Evolutionary conservation across 1,140 invertebrate genomes (phyloP).

Genomic region (Anthonomus grandis): DNA sequence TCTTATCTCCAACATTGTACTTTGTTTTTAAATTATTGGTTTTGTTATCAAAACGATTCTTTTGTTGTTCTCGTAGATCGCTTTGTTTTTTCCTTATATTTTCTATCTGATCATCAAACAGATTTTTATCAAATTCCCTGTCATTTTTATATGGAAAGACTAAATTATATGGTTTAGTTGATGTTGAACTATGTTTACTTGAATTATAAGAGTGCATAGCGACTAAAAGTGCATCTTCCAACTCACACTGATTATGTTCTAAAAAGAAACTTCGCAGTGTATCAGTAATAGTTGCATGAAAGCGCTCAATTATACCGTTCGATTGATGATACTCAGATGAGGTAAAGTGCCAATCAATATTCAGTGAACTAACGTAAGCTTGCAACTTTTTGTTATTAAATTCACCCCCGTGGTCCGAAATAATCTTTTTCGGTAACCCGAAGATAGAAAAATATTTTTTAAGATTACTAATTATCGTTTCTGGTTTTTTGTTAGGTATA

Average conservation of each 20-base stretch:
- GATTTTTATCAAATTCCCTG: background rate
- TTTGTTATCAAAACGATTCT: no score
- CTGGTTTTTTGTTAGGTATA: constrained; percentile 4
- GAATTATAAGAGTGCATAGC: background rate
- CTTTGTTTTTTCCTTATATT: background rate
- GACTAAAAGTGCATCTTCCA: background rate
- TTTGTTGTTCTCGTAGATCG: background rate
- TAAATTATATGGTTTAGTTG: background rate
- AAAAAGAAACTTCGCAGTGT: background rate
- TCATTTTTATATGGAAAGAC: background rate
- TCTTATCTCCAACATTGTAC: background rate
- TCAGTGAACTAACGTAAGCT: no score
- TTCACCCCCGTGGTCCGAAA: no score
- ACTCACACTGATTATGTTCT: no score
- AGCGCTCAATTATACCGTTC: background rate
- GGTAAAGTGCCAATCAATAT: background rate
- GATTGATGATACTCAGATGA: background rate
- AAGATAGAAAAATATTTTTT: no score
- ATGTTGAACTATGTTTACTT: no score
- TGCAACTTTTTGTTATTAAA: no score
- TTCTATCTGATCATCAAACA: background rate
- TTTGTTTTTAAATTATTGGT: background rate
- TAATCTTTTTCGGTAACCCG: constrained; percentile 1
- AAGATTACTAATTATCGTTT: no score
- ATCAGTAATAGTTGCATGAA: background rate